Conservation (phyloP, 2,113 vertebrate genomes). For the Bungarus multicinctus region DNA sequence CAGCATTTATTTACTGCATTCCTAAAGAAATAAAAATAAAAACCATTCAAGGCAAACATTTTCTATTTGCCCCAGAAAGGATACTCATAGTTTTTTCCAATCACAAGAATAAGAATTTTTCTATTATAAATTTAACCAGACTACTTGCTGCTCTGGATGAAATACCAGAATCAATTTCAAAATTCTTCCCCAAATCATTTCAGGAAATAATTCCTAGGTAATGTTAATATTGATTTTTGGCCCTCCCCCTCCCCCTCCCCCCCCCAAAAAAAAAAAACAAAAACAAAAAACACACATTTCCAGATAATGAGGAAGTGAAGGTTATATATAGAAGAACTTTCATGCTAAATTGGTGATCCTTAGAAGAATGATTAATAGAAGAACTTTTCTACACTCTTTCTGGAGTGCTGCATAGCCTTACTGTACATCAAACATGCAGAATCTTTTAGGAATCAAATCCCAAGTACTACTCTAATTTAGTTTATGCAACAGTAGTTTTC, state of each 20-base stretch:
- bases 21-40: background rate
- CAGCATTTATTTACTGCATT: background rate
- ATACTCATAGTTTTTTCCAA: too few relatives aligned
- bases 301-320: background rate
- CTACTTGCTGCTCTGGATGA: background rate
- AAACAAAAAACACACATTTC: background rate
- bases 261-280: too few relatives aligned
- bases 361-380: background rate
- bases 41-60: background rate
- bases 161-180: background rate
- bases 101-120: background rate
- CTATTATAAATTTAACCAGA: background rate
- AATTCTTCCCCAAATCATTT: background rate
- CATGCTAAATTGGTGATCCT: background rate
- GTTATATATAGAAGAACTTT: background rate
- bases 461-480: background rate
- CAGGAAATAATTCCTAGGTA: background rate
- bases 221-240: background rate
- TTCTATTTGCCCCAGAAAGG: background rate
- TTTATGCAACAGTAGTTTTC: background rate
- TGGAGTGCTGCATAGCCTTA: background rate
- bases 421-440: background rate
- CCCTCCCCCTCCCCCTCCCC: accelerated
- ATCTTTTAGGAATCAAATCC: background rate
- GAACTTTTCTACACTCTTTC: background rate